Base-by-base conservation (phyloP, 2,797 vertebrate species). In the Hozukius guyotensis region DNA sequence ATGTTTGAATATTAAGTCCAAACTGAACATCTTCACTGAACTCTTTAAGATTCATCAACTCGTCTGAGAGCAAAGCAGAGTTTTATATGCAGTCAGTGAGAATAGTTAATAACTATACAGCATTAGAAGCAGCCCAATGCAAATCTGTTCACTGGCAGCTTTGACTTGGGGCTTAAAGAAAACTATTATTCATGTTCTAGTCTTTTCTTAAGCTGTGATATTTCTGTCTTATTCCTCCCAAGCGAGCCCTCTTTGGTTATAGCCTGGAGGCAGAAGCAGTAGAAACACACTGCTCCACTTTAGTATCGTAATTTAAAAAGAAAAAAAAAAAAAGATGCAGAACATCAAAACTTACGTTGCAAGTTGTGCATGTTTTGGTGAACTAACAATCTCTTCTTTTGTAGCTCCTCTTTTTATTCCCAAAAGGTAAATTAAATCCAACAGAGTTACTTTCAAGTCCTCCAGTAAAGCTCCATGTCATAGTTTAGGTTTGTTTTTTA, bases 271-370 rank as follows among this genome's bases (percentile, higher is more conserved):
- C 34, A 73, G 69, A 53, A 34, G 34, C 60, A 61, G 66, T 11
- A 63, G 29, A 74, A 70, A 65, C 7, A 36, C 16, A 56, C 22
- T 18, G 13, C 62, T 65, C 25, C 5, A 67, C 61, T 75, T 76
- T 27, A 10, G 3, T 11, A 3, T n/a, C 8, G 29, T 24, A 29
- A 7, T n/a, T 2, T 2, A 31, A 29, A 72, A 14, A 18, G 13
- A 34, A 24, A n/a, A n/a, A 3, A 32, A 52, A 4, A 12, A 14
- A 53, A 57, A 42, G 9, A 53, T 2, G 13, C 13, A 56, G 56
- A 79, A 42, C 8, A 2, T 61, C 14, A 73, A 71, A 97, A 97
- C 98, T 99, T 97, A 99, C 98, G 94, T 93, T 97, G 97, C 92
- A 97, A 93, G 95, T 96, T 97, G 95, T 97, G 97, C 98, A 99